Conservation (phyloP, 2,113 vertebrate genomes). For the Sigmodon hispidus region DNA sequence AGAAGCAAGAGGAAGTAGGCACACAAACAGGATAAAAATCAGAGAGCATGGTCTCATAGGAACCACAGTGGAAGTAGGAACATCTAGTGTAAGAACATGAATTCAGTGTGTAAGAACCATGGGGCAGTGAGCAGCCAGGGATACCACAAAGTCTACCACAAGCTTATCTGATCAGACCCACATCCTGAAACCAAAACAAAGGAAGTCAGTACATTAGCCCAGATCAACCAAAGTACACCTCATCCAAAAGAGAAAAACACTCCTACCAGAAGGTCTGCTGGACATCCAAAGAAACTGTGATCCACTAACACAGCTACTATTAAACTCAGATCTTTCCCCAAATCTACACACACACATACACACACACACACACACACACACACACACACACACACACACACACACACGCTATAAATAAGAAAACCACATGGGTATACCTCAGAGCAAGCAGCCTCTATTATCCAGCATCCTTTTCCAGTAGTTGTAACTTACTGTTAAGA, state of each 20-base stretch:
- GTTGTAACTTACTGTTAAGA: background rate
- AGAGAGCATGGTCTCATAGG: background rate
- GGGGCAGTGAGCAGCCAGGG: background rate
- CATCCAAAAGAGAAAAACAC: background rate
- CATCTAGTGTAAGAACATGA: background rate
- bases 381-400: background rate
- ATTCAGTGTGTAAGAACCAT: background rate
- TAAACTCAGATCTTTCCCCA: background rate
- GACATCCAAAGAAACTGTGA: background rate
- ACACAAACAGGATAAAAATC: background rate
- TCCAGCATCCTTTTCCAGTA: background rate
- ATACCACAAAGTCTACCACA: background rate
- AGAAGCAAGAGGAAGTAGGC: background rate
- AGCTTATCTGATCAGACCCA: background rate
- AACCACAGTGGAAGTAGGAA: background rate
- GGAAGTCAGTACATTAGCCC: background rate
- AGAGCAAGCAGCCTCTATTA: background rate
- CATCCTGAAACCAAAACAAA: background rate
- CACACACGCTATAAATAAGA: background rate
- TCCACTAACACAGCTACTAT: background rate
- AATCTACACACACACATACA: background rate
- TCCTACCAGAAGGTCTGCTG: background rate
- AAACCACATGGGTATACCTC: background rate
- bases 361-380: background rate
- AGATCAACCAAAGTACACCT: background rate